Conservation (phyloP, 1,140 invertebrate species). For the Dendrolimus punctatus region DNA sequence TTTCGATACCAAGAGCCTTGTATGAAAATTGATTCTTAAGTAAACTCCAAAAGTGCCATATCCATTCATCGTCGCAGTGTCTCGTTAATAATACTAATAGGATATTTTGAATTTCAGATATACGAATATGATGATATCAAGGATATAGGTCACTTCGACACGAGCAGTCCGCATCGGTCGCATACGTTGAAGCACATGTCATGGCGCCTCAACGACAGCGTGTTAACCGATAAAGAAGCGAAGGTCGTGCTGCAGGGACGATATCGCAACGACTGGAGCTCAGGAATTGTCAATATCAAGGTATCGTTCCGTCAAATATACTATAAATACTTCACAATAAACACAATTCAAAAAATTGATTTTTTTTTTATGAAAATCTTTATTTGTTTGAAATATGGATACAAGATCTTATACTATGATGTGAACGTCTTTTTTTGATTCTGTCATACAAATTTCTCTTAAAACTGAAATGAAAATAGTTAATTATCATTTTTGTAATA, state of each 20-base stretch:
- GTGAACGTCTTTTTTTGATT: neutral
- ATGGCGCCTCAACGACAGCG: slow-evolving; percentile 37
- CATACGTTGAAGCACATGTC: slow-evolving; percentile 8
- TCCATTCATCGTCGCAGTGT: neutral
- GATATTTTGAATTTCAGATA: slow-evolving; percentile 50
- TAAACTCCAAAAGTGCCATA: neutral
- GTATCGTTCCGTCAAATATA: slow-evolving; percentile 25
- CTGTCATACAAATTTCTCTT: neutral
- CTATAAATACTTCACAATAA: neutral
- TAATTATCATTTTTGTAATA: too few species aligned
- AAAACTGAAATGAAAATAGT: too few species aligned
- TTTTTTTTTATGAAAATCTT: slow-evolving; percentile 12
- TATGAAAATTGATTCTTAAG: neutral
- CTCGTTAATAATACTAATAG: neutral
- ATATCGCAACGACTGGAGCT: slow-evolving; percentile 29
- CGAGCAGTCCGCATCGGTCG: slow-evolving; percentile 13
- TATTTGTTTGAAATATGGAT: neutral
- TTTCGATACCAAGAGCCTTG: too few species aligned
- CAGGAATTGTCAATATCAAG: slow-evolving; percentile 43
- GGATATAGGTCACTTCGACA: slow-evolving; percentile 63
- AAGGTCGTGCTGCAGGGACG: slow-evolving; percentile 55
- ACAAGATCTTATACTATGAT: neutral
- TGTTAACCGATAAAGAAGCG: slow-evolving; percentile 49
- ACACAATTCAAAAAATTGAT: neutral
- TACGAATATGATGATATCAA: slow-evolving; percentile 73